Conservation (phyloP, 2,888 invertebrate genomes). For the Schizaphis graminum region DNA sequence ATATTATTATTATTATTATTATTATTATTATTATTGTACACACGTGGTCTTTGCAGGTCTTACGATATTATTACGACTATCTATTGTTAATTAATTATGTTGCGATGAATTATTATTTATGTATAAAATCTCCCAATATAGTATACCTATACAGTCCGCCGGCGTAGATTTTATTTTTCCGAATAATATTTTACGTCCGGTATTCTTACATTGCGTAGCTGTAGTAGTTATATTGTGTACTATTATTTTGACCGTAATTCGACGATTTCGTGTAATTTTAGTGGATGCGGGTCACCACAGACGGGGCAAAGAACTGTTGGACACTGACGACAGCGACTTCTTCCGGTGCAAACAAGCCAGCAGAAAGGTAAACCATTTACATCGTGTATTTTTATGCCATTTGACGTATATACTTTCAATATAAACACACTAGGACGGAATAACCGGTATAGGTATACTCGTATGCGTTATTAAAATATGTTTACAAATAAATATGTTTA, state of each 20-base stretch:
- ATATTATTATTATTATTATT: no score
- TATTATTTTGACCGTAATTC: not conserved
- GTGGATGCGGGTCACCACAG: not conserved
- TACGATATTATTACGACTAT: no score
- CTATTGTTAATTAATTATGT: no score
- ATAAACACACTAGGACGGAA: not conserved
- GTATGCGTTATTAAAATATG: not conserved
- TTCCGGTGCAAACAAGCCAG: constrained; percentile 67
- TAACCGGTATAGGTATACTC: not conserved
- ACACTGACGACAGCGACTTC: constrained; percentile 66
- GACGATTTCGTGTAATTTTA: not conserved
- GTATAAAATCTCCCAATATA: not conserved
- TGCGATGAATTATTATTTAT: not conserved
- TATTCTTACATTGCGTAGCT: not conserved
- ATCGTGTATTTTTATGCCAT: no score
- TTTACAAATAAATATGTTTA: not conserved
- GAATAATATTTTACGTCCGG: not conserved
- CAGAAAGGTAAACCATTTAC: constrained; percentile 66
- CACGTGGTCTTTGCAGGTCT: no score
- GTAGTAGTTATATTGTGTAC: not conserved
- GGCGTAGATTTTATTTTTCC: not conserved
- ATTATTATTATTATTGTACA: not conserved
- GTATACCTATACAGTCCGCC: no score
- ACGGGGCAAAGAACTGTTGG: constrained; percentile 57
- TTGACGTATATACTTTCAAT: not conserved